Base-by-base conservation (phyloP, 2,797 vertebrate genomes). In the Sandelia bainsii region DNA sequence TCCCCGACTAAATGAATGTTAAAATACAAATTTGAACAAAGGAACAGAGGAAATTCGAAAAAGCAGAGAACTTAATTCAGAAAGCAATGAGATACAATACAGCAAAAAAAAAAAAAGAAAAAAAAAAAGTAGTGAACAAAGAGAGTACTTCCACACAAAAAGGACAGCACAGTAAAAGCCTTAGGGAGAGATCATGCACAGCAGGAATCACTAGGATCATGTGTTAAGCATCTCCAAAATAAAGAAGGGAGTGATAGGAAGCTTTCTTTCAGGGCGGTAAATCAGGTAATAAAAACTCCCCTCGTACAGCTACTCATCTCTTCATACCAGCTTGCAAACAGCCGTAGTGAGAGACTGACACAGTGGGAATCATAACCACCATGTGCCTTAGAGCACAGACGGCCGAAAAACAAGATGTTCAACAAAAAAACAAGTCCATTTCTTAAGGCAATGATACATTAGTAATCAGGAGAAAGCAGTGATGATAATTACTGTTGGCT, bases 331-430 rank as follows among this genome's bases (percentile, higher is more conserved):
- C 61, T 62, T 56, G 58, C 45, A 34, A 42, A 62, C 2, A 52
- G 61, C 73, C 32, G 8, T 0, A 2, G 34, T 50, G 56, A 70
- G 3, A 49, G 22, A 40, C 32, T 25, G 63, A 54, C 53, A 44
- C 52, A n/a, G 57, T 6, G 46, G n/a, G 51, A 59, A 60, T 60
- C 45, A 76, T 54, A 52, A 25, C 25, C 34, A 62, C 60, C 72
- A 77, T 61, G 69, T 64, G 69, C 27, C 22, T 19, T 42, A 46
- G 3, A 58, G 50, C 29, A 25, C 5, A 22, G 54, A 45, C 40
- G 70, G 0, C 19, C 69, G 32, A 56, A 34, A 62, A 62, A 79
- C 53, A 61, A 74, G 49, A 9, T 73, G 14, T 60, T 6, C 6
- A 8, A 32, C 29, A 32, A 7, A 54, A 63, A 32, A 16, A 74